Conservation (phyloP, 2,797 vertebrate species). For the Crocodylus rhombifer region DNA sequence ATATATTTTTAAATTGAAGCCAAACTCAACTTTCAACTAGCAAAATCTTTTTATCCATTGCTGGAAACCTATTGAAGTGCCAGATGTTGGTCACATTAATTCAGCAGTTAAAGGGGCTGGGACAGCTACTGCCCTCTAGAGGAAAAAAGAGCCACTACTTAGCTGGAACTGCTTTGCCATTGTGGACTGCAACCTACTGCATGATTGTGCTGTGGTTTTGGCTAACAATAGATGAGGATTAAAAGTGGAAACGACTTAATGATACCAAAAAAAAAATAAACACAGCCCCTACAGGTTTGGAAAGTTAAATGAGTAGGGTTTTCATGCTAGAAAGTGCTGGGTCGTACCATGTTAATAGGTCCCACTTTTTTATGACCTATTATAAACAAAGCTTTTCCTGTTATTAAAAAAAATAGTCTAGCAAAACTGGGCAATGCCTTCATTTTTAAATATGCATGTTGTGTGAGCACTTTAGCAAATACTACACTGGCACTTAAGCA, state of each 20-base stretch:
- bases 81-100: conserved; percentile 29
- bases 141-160: not conserved
- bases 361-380: conserved; percentile 42
- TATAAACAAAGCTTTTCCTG: conserved; percentile 45
- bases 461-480: not conserved
- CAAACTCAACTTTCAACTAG: conserved; percentile 50
- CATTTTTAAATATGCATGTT: not conserved
- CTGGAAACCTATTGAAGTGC: conserved; percentile 34
- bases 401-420: conserved; percentile 37
- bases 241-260: conserved; percentile 66
- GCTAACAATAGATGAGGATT: conserved; percentile 29
- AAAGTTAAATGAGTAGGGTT: conserved; percentile 53
- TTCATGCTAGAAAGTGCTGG: conserved; percentile 31
- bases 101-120: not conserved
- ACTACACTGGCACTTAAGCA: not conserved
- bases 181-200: not conserved
- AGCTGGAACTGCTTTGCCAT: not conserved
- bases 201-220: conserved; percentile 39
- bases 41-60: not conserved
- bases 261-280: conserved; percentile 69
- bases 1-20: conserved; percentile 43
- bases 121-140: conserved; percentile 30
- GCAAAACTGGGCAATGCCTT: conserved; percentile 26
- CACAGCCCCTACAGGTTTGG: conserved; percentile 36
- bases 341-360: conserved; percentile 29